Evolutionary conservation across 2,113 vertebrate species (phyloP).

Genomic region (Mesitornis unicolor): DNA sequence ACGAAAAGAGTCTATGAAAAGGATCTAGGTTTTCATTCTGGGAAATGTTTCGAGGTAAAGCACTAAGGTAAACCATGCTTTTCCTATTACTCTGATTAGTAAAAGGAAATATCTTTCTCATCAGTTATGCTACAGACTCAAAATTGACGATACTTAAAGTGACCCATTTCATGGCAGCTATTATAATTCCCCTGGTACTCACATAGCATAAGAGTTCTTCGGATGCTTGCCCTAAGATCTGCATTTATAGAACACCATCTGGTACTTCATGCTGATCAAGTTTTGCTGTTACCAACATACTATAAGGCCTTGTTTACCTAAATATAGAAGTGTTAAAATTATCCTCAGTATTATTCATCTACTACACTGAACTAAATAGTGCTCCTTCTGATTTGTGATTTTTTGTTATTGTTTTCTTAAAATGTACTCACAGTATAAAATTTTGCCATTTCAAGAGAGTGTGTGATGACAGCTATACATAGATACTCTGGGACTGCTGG

Average conservation of each 20-base stretch:
- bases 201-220: neutral
- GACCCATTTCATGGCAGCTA: neutral
- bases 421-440: neutral
- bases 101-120: neutral
- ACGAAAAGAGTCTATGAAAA: neutral
- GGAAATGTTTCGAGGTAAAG: neutral
- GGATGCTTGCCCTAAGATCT: slow-evolving; percentile 15
- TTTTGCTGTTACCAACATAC: slow-evolving; percentile 16
- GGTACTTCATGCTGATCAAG: slow-evolving; percentile 21
- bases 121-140: neutral
- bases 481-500: neutral
- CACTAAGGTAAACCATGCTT: neutral
- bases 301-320: slow-evolving; percentile 32
- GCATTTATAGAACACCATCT: slow-evolving; percentile 62
- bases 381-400: slow-evolving; percentile 44
- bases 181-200: neutral
- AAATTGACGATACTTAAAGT: neutral
- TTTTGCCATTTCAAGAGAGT: neutral
- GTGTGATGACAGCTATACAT: slow-evolving; percentile 35
- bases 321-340: slow-evolving; percentile 53
- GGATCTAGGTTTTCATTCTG: neutral
- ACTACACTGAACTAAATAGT: slow-evolving; percentile 13
- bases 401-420: slow-evolving; percentile 52
- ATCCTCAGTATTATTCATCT: slow-evolving; percentile 18
- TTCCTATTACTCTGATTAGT: neutral